These are phyloP conservation scores for Thripadectes ignobilis DNA, from an alignment of 2,797 vertebrate species.

Conservation along the genomic window DNA sequence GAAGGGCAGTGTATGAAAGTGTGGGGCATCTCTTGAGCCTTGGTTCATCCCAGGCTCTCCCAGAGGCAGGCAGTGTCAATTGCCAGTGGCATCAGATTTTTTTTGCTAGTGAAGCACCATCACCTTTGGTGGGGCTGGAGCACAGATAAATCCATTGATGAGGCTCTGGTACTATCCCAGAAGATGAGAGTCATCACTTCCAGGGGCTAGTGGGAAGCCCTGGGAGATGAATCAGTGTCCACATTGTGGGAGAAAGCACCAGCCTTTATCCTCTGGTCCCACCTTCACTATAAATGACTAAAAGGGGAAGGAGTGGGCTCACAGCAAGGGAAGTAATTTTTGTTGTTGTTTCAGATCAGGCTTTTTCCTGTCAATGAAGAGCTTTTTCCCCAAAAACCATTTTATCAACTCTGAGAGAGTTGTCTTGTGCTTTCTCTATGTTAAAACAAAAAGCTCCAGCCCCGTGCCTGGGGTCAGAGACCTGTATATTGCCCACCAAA, in stretches of 20 bases:
- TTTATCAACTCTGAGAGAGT: not conserved
- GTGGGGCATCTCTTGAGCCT: not conserved
- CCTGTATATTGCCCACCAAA: not conserved
- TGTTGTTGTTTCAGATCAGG: not conserved
- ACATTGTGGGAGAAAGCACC: not conserved
- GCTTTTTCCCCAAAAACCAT: not conserved
- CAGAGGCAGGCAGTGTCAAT: rapidly evolving
- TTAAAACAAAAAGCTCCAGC: not conserved
- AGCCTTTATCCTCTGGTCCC: not conserved
- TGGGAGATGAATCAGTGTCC: not conserved
- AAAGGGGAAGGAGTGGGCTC: not conserved
- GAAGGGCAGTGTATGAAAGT: rapidly evolving
- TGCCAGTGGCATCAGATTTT: not conserved
- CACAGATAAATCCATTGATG: not conserved
- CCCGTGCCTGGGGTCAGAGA: not conserved
- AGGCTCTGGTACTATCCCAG: not conserved
- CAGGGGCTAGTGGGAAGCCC: not conserved
- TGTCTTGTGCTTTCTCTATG: not conserved
- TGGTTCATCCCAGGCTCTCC: not conserved
- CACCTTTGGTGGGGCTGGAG: not conserved
- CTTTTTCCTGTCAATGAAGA: not conserved
- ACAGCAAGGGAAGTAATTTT: not conserved
- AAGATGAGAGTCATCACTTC: not conserved
- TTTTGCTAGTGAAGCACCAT: not conserved
- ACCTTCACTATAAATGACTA: not conserved